Percentiles rank a stretch among this genome's conserved stretches.
These are phyloP conservation scores for Xestia xanthographa DNA, from an alignment of 2,888 invertebrate genomes.

Conservation along the genomic window DNA sequence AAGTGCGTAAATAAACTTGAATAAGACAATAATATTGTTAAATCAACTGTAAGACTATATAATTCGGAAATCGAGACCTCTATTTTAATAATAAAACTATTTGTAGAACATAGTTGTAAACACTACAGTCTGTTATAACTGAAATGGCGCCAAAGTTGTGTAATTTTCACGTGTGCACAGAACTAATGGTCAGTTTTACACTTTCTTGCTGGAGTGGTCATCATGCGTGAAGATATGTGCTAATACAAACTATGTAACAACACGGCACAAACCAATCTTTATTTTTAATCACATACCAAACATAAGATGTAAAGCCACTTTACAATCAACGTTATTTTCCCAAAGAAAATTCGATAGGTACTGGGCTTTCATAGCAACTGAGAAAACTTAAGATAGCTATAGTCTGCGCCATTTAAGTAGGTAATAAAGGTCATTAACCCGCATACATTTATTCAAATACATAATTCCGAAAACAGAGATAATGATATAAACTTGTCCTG, in stretches of 20 bases:
- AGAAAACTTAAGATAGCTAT: neutral
- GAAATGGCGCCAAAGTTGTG: slow-evolving; percentile 61
- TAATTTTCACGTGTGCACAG: slow-evolving; percentile 50
- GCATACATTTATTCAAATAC: too few species aligned
- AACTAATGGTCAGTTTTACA: slow-evolving; percentile 47
- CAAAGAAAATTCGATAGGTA: neutral
- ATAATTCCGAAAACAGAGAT: too few species aligned
- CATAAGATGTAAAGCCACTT: neutral
- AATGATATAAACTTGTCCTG: too few species aligned
- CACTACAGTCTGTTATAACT: slow-evolving; percentile 39
- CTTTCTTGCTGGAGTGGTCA: slow-evolving; percentile 51
- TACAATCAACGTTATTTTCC: neutral
- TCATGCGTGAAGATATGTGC: slow-evolving; percentile 50
- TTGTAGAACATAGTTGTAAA: slow-evolving; percentile 49
- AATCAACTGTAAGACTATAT: neutral
- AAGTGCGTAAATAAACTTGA: neutral
- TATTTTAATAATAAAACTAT: slow-evolving; percentile 45
- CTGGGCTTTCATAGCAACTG: neutral
- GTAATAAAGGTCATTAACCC: too few species aligned
- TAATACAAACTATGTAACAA: slow-evolving; percentile 18
- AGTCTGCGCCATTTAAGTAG: too few species aligned
- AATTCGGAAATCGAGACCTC: slow-evolving; percentile 6
- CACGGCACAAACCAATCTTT: neutral
- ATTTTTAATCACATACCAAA: slow-evolving; percentile 4
- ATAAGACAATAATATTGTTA: neutral